These are phyloP conservation scores for Lucifuga dentata DNA, from an alignment of 2,113 vertebrate species.

Conservation along the genomic window DNA sequence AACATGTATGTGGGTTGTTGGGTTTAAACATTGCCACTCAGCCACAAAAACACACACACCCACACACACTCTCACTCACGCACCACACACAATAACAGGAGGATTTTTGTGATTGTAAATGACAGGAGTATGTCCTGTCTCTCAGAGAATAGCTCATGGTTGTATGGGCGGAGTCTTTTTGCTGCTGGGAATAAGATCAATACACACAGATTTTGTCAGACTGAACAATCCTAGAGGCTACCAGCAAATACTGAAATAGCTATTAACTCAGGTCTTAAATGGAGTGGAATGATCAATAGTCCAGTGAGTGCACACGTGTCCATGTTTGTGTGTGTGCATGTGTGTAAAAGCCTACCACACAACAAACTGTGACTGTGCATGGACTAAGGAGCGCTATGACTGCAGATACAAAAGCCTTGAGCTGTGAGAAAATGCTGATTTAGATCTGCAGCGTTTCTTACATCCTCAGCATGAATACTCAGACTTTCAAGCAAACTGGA, in stretches of 20 bases:
- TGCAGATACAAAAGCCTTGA: conserved; percentile 1
- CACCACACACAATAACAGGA: too few relatives aligned
- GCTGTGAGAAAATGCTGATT: conserved; percentile 30
- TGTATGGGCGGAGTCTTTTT: conserved; percentile 46
- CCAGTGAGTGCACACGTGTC: conserved; percentile 21
- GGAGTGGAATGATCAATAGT: conserved; percentile 60
- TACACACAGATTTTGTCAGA: conserved; percentile 55
- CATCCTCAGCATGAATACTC: conserved; percentile 7
- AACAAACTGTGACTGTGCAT: conserved; percentile 31
- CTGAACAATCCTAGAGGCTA: conserved; percentile 55
- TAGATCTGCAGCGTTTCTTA: conserved; percentile 2
- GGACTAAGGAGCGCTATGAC: conserved; percentile 7
- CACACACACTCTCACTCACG: too few relatives aligned
- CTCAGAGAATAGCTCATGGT: conserved; percentile 10
- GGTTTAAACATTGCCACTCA: too few relatives aligned
- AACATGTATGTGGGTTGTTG: too few relatives aligned
- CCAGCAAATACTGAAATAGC: conserved; percentile 56
- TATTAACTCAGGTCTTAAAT: conserved; percentile 63
- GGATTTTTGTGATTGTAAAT: too few relatives aligned
- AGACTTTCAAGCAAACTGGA: conserved; percentile 4
- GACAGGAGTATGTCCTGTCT: conserved; percentile 28
- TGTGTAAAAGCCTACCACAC: conserved; percentile 4
- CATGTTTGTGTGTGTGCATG: conserved; percentile 29
- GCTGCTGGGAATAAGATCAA: conserved; percentile 69
- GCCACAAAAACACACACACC: too few relatives aligned